Evolutionary conservation across 2,888 invertebrate species (phyloP), one percentile per base, ranked within the genome.

Genomic region (Caenorhabditis imperialis): DNA sequence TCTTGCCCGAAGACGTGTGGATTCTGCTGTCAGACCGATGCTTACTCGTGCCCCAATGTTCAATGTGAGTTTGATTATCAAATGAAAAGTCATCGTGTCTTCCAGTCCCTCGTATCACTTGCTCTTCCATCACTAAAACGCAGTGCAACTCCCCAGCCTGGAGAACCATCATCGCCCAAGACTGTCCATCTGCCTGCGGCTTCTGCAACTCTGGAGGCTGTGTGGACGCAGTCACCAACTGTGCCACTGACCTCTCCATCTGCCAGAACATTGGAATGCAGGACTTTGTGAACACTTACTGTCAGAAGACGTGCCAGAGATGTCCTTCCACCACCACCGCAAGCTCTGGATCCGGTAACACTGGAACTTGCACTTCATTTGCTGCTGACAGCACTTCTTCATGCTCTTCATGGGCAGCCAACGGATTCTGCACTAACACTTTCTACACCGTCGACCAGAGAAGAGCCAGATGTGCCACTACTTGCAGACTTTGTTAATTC

Each of bases 231-330:
- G n/a, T n/a, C n/a, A n/a, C n/a, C n/a, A n/a, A n/a, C n/a, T n/a
- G n/a, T n/a, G n/a, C n/a, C n/a, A n/a, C n/a, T n/a, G n/a, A n/a
- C n/a, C n/a, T n/a, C n/a, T n/a, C n/a, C n/a, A n/a, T n/a, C n/a
- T n/a, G n/a, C n/a, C n/a, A n/a, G n/a, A n/a, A n/a, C n/a, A n/a
- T n/a, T n/a, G n/a, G n/a, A n/a, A n/a, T n/a, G n/a, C n/a, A n/a
- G n/a, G n/a, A n/a, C n/a, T n/a, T n/a, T n/a, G n/a, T n/a, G n/a
- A n/a, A n/a, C n/a, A n/a, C n/a, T n/a, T n/a, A n/a, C n/a, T n/a
- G n/a, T n/a, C n/a, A 83, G 22, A 75, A 71, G 25, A 77, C 83
- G 3, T 83, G 83, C 48, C 40, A 23, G 14, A 37, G 53, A 37
- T 63, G 63, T n/a, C 35, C 63, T 45, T 54, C 45, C 0, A 37